A percentile compares a stretch with the other conserved stretches of the same genome.
Evolutionary conservation across 2,113 vertebrate genomes (phyloP).

Genomic region (Tretioscincus oriximinensis): DNA sequence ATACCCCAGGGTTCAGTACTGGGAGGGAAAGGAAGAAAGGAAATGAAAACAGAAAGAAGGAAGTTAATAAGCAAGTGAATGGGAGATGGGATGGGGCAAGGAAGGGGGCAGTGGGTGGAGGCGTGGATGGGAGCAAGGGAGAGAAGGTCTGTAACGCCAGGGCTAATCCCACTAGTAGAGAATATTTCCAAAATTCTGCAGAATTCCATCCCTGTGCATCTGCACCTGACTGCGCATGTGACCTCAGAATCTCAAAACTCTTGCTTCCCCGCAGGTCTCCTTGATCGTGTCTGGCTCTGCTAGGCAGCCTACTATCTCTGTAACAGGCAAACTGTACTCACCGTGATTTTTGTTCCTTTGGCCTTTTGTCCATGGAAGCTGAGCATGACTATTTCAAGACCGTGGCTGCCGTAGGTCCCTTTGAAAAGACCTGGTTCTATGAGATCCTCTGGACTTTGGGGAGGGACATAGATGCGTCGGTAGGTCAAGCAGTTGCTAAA

Average conservation of each 20-base stretch:
- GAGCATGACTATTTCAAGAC: constrained; percentile 96
- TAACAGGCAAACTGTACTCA: constrained; percentile 63
- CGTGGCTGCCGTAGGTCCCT: constrained; percentile 95
- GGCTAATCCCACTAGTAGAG: no score
- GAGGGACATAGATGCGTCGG: constrained; percentile 95
- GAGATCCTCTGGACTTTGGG: constrained; percentile 81
- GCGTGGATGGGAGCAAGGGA: no score
- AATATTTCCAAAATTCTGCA: no score
- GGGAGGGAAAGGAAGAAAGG: no score
- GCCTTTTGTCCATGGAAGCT: constrained; percentile 87
- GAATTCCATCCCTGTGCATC: neutral
- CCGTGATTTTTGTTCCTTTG: constrained; percentile 94
- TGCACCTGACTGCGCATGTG: neutral
- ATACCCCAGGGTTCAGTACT: no score
- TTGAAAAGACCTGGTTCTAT: constrained; percentile 94
- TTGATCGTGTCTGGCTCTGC: neutral
- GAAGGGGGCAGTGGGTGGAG: no score
- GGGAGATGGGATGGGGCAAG: no score
- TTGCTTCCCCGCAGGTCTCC: neutral
- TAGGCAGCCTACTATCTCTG: neutral
- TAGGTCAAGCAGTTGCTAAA: constrained; percentile 98
- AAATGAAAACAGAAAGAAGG: no score
- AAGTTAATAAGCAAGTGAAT: no score
- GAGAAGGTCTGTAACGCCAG: no score
- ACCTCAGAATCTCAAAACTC: neutral